Percentiles rank a stretch among this genome's conserved stretches.
These are phyloP conservation scores for Endomychus coccineus DNA, from an alignment of 2,888 invertebrate species.

Conservation along the genomic window DNA sequence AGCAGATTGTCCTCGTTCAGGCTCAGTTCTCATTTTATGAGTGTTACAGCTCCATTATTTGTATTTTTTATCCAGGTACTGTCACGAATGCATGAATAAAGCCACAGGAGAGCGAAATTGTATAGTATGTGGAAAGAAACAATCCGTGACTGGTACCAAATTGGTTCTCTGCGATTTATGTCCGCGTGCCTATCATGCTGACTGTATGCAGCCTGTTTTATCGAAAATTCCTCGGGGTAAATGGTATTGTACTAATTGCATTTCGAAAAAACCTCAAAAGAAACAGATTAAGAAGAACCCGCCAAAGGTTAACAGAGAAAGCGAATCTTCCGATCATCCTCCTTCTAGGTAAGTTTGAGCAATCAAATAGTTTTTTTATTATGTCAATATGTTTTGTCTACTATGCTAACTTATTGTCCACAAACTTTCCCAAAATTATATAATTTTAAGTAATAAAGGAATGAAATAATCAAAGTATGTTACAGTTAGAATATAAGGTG, in stretches of 20 bases:
- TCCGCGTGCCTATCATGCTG: constrained; percentile 85
- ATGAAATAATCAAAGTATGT: neutral
- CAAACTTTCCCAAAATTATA: neutral
- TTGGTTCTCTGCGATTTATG: constrained; percentile 86
- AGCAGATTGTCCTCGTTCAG: no score
- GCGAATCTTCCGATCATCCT: constrained; percentile 51
- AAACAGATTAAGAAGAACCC: constrained; percentile 56
- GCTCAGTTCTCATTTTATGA: no score
- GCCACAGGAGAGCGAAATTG: constrained; percentile 89
- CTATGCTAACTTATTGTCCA: no score
- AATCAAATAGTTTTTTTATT: constrained; percentile 1
- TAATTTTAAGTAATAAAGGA: neutral
- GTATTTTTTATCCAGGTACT: constrained; percentile 60
- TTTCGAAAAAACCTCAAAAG: constrained; percentile 69
- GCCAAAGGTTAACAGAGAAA: constrained; percentile 50
- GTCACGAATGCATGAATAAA: constrained; percentile 91
- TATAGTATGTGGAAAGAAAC: constrained; percentile 81
- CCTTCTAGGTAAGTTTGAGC: constrained; percentile 45
- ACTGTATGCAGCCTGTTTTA: constrained; percentile 85
- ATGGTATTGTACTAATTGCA: constrained; percentile 76
- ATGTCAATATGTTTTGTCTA: no score
- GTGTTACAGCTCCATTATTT: neutral
- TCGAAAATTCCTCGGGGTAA: constrained; percentile 56
- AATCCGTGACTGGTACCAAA: constrained; percentile 46
- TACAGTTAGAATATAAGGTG: no score